Evolutionary conservation across 2,113 vertebrate species (phyloP), one percentile per base, ranked within the genome.

Genomic region (Brachyhypopomus gauderio): DNA sequence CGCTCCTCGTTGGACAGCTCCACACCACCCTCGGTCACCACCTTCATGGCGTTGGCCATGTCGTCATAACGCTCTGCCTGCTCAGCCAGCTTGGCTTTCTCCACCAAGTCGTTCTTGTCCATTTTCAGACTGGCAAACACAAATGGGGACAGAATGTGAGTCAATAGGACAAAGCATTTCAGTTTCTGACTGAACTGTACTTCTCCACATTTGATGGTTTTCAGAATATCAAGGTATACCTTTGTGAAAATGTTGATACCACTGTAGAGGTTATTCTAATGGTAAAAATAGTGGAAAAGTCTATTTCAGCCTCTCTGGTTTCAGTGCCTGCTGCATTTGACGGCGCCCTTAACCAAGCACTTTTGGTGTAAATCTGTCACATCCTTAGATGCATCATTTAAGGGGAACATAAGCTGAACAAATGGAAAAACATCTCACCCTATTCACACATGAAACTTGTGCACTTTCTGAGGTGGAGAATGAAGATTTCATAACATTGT

Each of bases 1-100:
- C 97, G 94, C 87, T 99, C 97, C 88, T 99, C 97, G 0, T 98
- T 99, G 90, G 96, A 98, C 86, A 99, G 95, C 87, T 99, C 97
- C 0, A 89, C 91, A 3, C 96, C 96, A 82, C 97, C 95, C 83
- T 99, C 97, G 0, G 97, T 99, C 91, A 99, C 97, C 0, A 93
- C 93, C 90, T 99, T 99, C 98, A 99, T 99, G 70, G 96, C 95
- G 20, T 95, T 90, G 20, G 97, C 97, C 98, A 99, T 99, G 82
- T 99, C 98, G 82, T 99, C 98, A 0, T 99, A 99, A 86, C 97
- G 98, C 93, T 99, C 97, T 0, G 97, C 96, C 94, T 99, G 98
- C 86, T 99, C 97, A 0, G 97, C 95, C 7, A 99, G 95, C 76
- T 98, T 99, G 90, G 97, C 97, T 90, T 98, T 98, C 96, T 99